Percentiles rank a stretch among this genome's conserved stretches.
Conservation (phyloP, 2,113 vertebrate species). For the Scartelaos histophorus region DNA sequence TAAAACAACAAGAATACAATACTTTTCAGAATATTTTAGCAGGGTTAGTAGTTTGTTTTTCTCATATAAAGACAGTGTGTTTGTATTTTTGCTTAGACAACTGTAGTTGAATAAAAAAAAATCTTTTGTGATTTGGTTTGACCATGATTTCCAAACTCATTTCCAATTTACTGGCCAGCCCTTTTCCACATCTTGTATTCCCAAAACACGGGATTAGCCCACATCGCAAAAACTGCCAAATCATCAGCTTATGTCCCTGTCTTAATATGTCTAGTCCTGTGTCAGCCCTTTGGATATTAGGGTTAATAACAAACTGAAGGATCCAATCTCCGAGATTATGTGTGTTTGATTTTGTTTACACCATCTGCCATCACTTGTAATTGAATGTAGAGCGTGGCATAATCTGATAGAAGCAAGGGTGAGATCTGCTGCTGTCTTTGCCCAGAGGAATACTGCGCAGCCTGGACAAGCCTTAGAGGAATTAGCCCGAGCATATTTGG, state of each 20-base stretch:
- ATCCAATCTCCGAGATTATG: slow-evolving; percentile 68
- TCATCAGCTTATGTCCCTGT: slow-evolving; percentile 47
- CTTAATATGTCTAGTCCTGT: slow-evolving; percentile 66
- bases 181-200: slow-evolving; percentile 21
- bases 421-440: slow-evolving; percentile 30
- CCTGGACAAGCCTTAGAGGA: slow-evolving; percentile 28
- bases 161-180: slow-evolving; percentile 24
- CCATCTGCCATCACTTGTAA: slow-evolving; percentile 72
- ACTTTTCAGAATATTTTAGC: too few species aligned
- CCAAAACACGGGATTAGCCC: slow-evolving; percentile 43
- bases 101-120: neutral
- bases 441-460: slow-evolving; percentile 21
- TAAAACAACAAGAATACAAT: too few species aligned
- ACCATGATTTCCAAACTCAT: too few species aligned
- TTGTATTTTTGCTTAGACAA: too few species aligned
- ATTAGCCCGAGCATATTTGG: slow-evolving; percentile 11
- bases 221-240: slow-evolving; percentile 55
- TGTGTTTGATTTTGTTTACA: slow-evolving; percentile 64
- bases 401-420: slow-evolving; percentile 60
- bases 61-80: too few species aligned
- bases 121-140: neutral
- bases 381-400: slow-evolving; percentile 66
- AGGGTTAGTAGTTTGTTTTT: too few species aligned
- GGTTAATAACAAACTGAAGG: slow-evolving; percentile 61
- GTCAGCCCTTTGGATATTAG: slow-evolving; percentile 63